Evolutionary conservation across 2,888 invertebrate species (phyloP), one percentile per base, ranked within the genome.

Genomic region (Caenorhabditis sp.): DNA sequence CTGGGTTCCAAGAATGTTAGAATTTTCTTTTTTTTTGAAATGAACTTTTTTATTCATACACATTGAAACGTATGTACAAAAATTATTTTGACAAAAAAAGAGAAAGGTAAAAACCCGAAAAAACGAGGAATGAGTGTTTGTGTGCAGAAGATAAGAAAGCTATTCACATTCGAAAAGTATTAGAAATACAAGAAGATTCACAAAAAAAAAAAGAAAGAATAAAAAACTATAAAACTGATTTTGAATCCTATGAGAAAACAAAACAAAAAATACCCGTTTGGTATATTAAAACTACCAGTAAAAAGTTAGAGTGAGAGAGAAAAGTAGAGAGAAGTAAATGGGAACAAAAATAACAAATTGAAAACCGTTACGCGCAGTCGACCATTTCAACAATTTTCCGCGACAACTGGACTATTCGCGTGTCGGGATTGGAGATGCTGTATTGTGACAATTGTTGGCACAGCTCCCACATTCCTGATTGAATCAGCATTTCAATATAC

Each of bases 401-500:
- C 14, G 72, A 64, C n/a, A 72, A 49, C n/a, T 61, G 58, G 0
- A 68, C 62, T 27, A 72, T 67, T 19, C 72, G 67, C 26, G 36
- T 19, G 19, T 72, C 68, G 10, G 68, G 23, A 17, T 65, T 68
- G 43, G 23, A 26, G 19, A 43, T 61, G 37, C 50, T 24, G 27
- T 61, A 66, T 23, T 59, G 66, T 12, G 71, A 27, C 57, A 71
- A 66, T 10, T 71, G 60, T 26, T 71, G 66, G 23, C 66, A 60
- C 21, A 67, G 60, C 17, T 60, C 60, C 1, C 31, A 37, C 27
- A 71, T 57, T 1, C 62, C 60, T 17, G 63, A 64, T 19, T 60
- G 60, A 19, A 58, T 19, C 49, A 67, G 64, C 71, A 71, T 71
- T 23, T 66, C 57, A 37, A 71, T 57, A 62, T 71, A 71, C 21